Evolutionary conservation across 2,888 invertebrate species (phyloP).

Genomic region (Rhyacophila evoluta): DNA sequence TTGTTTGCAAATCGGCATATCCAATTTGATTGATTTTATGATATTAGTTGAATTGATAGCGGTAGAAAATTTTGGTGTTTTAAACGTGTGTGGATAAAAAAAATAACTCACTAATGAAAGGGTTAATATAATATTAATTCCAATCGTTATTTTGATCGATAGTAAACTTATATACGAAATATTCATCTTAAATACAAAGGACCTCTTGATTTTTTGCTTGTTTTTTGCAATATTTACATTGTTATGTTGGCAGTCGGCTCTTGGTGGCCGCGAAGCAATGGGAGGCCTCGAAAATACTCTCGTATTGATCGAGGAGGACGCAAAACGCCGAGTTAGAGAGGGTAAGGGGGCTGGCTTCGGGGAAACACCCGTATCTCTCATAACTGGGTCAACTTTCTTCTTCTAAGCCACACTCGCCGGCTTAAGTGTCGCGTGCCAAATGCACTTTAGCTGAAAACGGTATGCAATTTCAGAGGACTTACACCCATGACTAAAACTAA

Average conservation of each 20-base stretch:
- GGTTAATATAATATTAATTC: too few relatives aligned
- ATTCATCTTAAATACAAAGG: too few relatives aligned
- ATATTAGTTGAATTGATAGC: too few relatives aligned
- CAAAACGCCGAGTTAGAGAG: background rate
- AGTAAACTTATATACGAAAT: too few relatives aligned
- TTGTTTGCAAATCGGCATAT: too few relatives aligned
- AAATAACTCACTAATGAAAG: too few relatives aligned
- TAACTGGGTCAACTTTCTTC: conserved; percentile 22
- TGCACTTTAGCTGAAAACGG: background rate
- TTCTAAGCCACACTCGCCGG: background rate
- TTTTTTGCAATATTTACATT: background rate
- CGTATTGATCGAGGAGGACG: background rate
- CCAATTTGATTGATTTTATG: too few relatives aligned
- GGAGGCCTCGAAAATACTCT: conserved; percentile 8
- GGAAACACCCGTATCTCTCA: conserved; percentile 20
- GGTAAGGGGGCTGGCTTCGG: background rate
- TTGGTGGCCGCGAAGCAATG: background rate
- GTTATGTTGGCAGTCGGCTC: background rate
- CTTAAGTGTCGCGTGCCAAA: background rate
- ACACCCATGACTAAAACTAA: too few relatives aligned
- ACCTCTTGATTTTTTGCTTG: background rate
- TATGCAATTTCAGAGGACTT: background rate
- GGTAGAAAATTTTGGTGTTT: too few relatives aligned
- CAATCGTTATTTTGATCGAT: too few relatives aligned
- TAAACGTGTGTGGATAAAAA: too few relatives aligned